These are phyloP conservation scores for Theretra japonica DNA, from an alignment of 2,888 invertebrate genomes.

Conservation along the genomic window DNA sequence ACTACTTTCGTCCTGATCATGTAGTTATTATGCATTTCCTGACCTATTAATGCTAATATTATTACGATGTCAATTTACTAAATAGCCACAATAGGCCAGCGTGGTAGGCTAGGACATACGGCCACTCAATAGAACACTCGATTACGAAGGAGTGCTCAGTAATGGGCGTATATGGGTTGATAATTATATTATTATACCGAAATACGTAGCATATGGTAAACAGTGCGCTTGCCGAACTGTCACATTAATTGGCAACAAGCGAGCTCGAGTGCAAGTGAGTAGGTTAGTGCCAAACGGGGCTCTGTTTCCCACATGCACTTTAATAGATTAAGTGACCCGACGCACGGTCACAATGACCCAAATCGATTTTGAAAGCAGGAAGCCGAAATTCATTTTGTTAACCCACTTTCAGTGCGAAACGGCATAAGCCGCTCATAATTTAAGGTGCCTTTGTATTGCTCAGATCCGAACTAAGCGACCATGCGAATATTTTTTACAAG, in stretches of 20 bases:
- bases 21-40: too few relatives aligned
- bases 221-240: background rate
- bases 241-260: background rate
- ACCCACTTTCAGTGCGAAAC: background rate
- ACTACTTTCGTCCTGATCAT: too few relatives aligned
- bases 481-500: too few relatives aligned
- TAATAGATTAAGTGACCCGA: conserved; percentile 13
- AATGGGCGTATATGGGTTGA: too few relatives aligned
- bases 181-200: too few relatives aligned
- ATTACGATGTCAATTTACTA: too few relatives aligned
- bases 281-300: background rate
- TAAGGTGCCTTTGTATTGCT: background rate
- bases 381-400: conserved; percentile 8
- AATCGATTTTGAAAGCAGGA: conserved; percentile 19
- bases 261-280: background rate
- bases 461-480: too few relatives aligned
- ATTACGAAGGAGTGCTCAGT: too few relatives aligned
- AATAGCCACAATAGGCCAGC: too few relatives aligned
- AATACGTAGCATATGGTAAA: background rate
- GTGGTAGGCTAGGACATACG: too few relatives aligned
- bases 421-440: background rate
- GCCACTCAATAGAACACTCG: too few relatives aligned
- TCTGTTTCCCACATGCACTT: conserved; percentile 15
- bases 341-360: background rate
- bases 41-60: too few relatives aligned